Evolutionary conservation across 2,888 invertebrate genomes (phyloP), one percentile per base, ranked within the genome.

Genomic region (Acanthopleura granulata): DNA sequence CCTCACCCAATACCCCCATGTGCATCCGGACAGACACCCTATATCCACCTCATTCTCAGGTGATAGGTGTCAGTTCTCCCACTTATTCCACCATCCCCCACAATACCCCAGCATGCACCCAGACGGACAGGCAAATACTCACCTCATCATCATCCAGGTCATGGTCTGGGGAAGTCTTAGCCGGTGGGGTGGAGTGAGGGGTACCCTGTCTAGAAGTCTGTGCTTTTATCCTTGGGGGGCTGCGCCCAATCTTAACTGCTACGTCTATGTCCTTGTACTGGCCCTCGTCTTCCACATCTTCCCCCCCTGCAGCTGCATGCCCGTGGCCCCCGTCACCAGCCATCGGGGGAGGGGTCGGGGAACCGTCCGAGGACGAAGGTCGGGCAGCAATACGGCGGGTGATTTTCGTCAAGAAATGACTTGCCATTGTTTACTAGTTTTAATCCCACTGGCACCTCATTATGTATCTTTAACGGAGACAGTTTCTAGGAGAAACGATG

Each of bases 271-370:
- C 57, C 22, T 57, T 57, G 12, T 22, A 18, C 12, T 57, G 57
- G 3, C 6, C 1, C 57, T 57, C 57, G 6, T 57, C 57, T 18
- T 57, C 57, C 22, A 22, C 57, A 6, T 57, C 57, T 22, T 57
- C 57, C 3, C 57, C 57, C 22, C n/a, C 57, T n/a, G 57, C 57
- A 12, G 57, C 57, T 6, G 57, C 57, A 57, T 57, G 57, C 6
- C 57, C 57, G 22, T 57, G 57, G 3, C 22, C n/a, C 22, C n/a
- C 18, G 57, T 57, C 22, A 1, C 22, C 57, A n/a, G 57, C 22
- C 66, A 27, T 18, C 3, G 66, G 66, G 25, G 66, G 66, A 16
- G 66, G 66, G 66, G 66, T 66, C 25, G 66, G 66, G 16, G 66
- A 66, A 6, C 66, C 66, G 25, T 66, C 66, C 1, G 66, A 27